A percentile compares a stretch with the other conserved stretches of the same genome.
Evolutionary conservation across 1,140 invertebrate species (phyloP).

Genomic region (Cepaea nemoralis): DNA sequence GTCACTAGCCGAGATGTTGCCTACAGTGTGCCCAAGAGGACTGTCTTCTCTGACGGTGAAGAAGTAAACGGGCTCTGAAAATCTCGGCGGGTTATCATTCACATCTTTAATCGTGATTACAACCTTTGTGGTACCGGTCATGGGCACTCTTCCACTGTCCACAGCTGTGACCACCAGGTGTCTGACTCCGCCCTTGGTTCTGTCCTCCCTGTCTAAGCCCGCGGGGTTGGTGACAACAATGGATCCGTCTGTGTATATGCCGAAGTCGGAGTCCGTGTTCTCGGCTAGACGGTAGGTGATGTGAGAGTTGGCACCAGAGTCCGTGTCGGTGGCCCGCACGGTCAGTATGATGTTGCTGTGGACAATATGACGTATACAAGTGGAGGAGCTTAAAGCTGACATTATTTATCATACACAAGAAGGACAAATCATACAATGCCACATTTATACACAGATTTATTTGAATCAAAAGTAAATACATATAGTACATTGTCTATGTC

Average conservation of each 20-base stretch:
- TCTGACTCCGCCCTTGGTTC: conserved; percentile 75
- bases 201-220: conserved; percentile 66
- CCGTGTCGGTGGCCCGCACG: conserved; percentile 85
- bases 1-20: conserved; percentile 87
- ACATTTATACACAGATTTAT: no score
- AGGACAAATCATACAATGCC: no score
- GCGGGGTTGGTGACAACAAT: conserved; percentile 43
- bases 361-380: no score
- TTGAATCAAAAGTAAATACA: no score
- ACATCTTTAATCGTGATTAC: conserved; percentile 80
- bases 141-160: conserved; percentile 77
- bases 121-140: conserved; percentile 57
- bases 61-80: conserved; percentile 52
- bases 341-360: conserved; percentile 48
- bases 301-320: conserved; percentile 86
- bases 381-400: no score
- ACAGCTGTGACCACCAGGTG: conserved; percentile 70
- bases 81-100: conserved; percentile 67
- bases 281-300: conserved; percentile 61
- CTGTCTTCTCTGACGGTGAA: conserved; percentile 80
- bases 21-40: conserved; percentile 80
- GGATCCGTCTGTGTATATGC: conserved; percentile 50
- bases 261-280: conserved; percentile 74
- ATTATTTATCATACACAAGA: no score
- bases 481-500: no score